A percentile compares a stretch with the other conserved stretches of the same genome.
Conservation (phyloP, 2,888 invertebrate species). For the Branchinecta sandiegonensis region DNA sequence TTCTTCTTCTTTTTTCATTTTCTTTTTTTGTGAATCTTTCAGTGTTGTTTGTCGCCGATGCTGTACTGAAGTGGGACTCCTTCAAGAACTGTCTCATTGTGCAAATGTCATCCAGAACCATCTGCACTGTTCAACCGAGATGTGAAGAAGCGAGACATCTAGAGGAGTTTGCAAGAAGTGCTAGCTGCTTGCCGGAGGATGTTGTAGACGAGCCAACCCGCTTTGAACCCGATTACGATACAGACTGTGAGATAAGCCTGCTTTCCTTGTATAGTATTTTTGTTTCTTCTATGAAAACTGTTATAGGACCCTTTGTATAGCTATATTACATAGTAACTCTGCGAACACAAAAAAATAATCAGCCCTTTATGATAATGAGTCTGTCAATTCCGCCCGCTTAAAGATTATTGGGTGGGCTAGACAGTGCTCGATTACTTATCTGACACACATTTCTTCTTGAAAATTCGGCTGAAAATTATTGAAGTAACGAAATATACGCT, state of each 20-base stretch:
- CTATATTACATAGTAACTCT: too few relatives aligned
- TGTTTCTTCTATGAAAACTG: too few relatives aligned
- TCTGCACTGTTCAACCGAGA: constrained; percentile 2
- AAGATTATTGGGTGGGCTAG: too few relatives aligned
- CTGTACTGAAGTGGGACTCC: not conserved
- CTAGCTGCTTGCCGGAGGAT: constrained; percentile 2
- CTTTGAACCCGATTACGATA: constrained; percentile 5
- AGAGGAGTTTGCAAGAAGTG: not conserved
- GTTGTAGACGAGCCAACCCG: constrained; percentile 5
- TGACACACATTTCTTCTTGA: too few relatives aligned
- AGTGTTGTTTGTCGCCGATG: not conserved
- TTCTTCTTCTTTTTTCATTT: not conserved
- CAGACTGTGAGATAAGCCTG: not conserved
- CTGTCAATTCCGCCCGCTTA: too few relatives aligned
- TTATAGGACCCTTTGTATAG: too few relatives aligned
- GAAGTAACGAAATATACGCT: too few relatives aligned
- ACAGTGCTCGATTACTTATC: too few relatives aligned
- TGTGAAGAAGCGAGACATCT: not conserved
- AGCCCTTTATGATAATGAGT: too few relatives aligned
- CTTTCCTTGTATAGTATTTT: too few relatives aligned
- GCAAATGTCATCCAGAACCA: not conserved
- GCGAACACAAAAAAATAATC: too few relatives aligned
- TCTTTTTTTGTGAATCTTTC: not conserved
- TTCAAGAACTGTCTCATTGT: not conserved
- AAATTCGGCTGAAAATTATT: too few relatives aligned